Conservation (phyloP, 1,140 invertebrate species). For the Cheumatopsyche charites region DNA sequence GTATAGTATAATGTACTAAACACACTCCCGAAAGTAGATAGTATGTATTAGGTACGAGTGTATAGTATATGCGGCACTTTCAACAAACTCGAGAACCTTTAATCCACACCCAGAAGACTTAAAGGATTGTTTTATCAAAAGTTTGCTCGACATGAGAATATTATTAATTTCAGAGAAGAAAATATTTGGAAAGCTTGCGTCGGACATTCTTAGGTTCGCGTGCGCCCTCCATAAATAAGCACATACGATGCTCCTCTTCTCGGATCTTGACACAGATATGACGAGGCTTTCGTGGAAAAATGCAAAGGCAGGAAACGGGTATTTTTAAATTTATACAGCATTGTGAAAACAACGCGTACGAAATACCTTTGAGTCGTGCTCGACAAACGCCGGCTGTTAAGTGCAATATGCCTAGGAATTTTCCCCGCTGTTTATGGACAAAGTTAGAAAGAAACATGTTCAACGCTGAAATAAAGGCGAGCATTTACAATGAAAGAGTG, state of each 20-base stretch:
- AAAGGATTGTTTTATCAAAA: slow-evolving; percentile 11
- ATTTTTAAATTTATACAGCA: slow-evolving; percentile 14
- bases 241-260: neutral
- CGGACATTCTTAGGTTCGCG: neutral
- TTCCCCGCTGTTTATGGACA: neutral
- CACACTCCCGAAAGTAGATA: too few species aligned
- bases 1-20: too few species aligned
- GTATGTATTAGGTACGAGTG: too few species aligned
- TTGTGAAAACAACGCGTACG: neutral
- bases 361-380: too few species aligned
- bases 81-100: slow-evolving; percentile 3
- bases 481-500: too few species aligned
- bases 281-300: slow-evolving; percentile 13
- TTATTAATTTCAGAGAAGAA: slow-evolving; percentile 6
- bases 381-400: too few species aligned
- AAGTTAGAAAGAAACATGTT: too few species aligned
- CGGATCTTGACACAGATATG: slow-evolving; percentile 14
- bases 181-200: slow-evolving; percentile 1
- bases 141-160: neutral
- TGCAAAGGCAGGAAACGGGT: slow-evolving; percentile 3
- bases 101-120: slow-evolving; percentile 10
- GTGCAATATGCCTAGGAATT: too few species aligned
- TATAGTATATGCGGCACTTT: too few species aligned
- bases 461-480: too few species aligned
- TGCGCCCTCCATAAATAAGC: neutral